Conservation (phyloP, 2,888 invertebrate genomes). For the Caenorhabditis auriculariae region DNA sequence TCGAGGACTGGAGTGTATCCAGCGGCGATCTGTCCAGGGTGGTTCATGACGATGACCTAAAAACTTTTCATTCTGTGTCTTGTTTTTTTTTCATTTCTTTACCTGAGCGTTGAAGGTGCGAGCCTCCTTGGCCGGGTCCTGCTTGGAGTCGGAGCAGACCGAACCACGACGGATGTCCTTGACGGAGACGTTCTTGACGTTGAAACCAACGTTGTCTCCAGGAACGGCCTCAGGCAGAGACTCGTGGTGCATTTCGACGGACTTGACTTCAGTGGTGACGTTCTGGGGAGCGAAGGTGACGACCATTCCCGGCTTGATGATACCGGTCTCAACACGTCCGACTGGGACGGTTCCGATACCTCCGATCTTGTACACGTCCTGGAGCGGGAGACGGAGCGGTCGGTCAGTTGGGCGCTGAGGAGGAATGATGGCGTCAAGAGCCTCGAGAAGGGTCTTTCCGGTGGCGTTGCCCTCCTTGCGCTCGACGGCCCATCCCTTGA, state of each 20-base stretch:
- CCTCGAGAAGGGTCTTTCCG: slow-evolving; percentile 93
- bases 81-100: too few species aligned
- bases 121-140: slow-evolving; percentile 90
- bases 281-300: slow-evolving; percentile 95
- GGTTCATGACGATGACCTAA: slow-evolving; percentile 92
- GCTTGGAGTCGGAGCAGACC: slow-evolving; percentile 96
- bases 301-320: slow-evolving; percentile 88
- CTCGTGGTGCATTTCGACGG: slow-evolving; percentile 99
- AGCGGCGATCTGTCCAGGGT: slow-evolving; percentile 97
- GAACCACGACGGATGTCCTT: slow-evolving; percentile 99
- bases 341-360: slow-evolving; percentile 99
- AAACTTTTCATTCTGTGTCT: not conserved
- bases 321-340: slow-evolving; percentile 97
- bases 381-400: slow-evolving; percentile 94
- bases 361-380: slow-evolving; percentile 99
- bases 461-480: slow-evolving; percentile 91
- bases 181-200: slow-evolving; percentile 99
- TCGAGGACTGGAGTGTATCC: slow-evolving; percentile 99
- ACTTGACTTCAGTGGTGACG: slow-evolving; percentile 98
- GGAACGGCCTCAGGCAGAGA: slow-evolving; percentile 78
- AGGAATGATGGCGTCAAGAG: slow-evolving; percentile 92
- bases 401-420: slow-evolving; percentile 94
- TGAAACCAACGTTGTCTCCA: slow-evolving; percentile 97
- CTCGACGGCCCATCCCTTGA: slow-evolving; percentile 92
- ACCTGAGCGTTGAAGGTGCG: slow-evolving; percentile 88